A percentile compares a stretch with the other conserved stretches of the same genome.
phyloP scores from a whole-genome alignment of 2,113 vertebrate genomes.

The Perccottus glenii region DNA sequence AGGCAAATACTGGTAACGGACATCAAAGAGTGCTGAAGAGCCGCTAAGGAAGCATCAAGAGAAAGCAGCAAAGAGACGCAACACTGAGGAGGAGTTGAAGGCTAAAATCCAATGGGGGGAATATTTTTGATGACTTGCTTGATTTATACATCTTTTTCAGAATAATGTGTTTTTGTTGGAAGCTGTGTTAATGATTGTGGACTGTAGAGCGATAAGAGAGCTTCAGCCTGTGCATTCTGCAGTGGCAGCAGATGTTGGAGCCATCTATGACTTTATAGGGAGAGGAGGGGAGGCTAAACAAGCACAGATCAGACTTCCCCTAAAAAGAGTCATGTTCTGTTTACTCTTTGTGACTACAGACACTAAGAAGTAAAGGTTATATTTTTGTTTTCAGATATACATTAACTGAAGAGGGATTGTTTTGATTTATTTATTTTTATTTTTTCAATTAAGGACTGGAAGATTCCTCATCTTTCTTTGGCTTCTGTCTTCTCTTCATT shows the following conservation, averaged over 20 bases:
- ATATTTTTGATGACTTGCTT: constrained; percentile 9
- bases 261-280: constrained; percentile 56
- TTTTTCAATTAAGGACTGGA: constrained; percentile 8
- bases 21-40: constrained; percentile 26
- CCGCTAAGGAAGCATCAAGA: constrained; percentile 9
- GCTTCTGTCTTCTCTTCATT: constrained; percentile 24
- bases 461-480: constrained; percentile 12
- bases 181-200: constrained; percentile 45
- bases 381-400: background rate
- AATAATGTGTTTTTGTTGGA: constrained; percentile 35
- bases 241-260: constrained; percentile 63
- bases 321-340: constrained; percentile 33
- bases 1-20: constrained; percentile 42
- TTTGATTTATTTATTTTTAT: background rate
- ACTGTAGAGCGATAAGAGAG: constrained; percentile 33
- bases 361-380: constrained; percentile 10
- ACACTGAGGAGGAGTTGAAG: constrained; percentile 18
- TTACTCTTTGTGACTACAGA: constrained; percentile 34
- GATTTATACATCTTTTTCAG: constrained; percentile 23
- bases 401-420: constrained; percentile 3
- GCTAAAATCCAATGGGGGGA: constrained; percentile 21
- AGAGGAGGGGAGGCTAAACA: constrained; percentile 32
- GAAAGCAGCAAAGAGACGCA: constrained; percentile 16
- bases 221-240: constrained; percentile 32
- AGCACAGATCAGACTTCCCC: constrained; percentile 43